Evolutionary conservation across 1,140 invertebrate genomes (phyloP), one percentile per base, ranked within the genome.

Genomic region (Batillaria attramentaria): DNA sequence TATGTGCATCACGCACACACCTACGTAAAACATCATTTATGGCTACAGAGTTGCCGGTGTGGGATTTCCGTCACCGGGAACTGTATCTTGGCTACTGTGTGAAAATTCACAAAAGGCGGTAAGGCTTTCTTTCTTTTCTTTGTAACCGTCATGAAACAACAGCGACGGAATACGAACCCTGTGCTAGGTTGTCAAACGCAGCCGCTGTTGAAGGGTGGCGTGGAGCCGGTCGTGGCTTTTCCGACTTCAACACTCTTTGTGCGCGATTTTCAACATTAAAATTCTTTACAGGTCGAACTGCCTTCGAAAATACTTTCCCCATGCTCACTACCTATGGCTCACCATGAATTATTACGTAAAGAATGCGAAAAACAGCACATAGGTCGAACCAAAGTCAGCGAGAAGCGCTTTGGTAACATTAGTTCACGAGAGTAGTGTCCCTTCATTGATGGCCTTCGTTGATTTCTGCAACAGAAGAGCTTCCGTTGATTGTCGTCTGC

Each of bases 251-350:
- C 24, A 75, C 35, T 42, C 42, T 75, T 33, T 42, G 73, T 18
- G 57, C 54, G 31, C 73, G 73, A 20, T 75, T 75, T 41, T 75
- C 73, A 8, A 75, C 39, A n/a, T 75, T 75, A 33, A 75, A 75
- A 42, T 75, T 75, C 39, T 60, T 60, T 2, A 75, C 57, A n/a
- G 73, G 73, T 37, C 73, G 73, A 20, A 42, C 10, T 4, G 57
- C 54, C 28, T 75, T 75, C 8, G 73, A 75, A 2, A 54, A 31
- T 13, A 65, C 73, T 75, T 35, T 75, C 1, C 73, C 73, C 73
- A 75, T 75, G 3, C 31, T 62, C 24, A 5, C 3, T 41, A 24
- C 41, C 28, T 24, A 31, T 43, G 2, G 2, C 50, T 24, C 39
- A 24, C 24, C 28, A 24, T 46, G 24, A 8, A 24, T 8, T 33